A percentile compares a stretch with the other conserved stretches of the same genome.
Conservation (phyloP, 2,888 invertebrate genomes). For the Scelioninae gen. 1 region DNA sequence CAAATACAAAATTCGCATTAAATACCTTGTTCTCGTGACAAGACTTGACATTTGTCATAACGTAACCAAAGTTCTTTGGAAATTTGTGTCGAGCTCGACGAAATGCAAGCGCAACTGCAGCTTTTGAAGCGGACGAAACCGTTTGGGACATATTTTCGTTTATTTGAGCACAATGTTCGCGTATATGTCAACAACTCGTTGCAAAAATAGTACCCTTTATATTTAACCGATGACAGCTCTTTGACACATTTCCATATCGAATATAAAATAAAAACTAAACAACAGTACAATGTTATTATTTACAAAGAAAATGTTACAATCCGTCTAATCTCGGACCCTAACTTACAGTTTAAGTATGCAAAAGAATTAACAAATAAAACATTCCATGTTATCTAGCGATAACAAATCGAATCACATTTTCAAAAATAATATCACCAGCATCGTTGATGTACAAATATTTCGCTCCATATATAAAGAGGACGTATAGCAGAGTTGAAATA, state of each 20-base stretch:
- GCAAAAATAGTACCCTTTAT: neutral
- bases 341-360: slow-evolving; percentile 4
- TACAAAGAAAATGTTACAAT: slow-evolving; percentile 3
- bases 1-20: neutral
- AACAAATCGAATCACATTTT: slow-evolving; percentile 37
- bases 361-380: slow-evolving; percentile 4
- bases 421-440: slow-evolving; percentile 37
- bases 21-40: slow-evolving; percentile 63
- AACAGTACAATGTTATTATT: slow-evolving; percentile 6
- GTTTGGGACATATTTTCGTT: slow-evolving; percentile 47
- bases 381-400: neutral
- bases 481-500: slow-evolving; percentile 4
- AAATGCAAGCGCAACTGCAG: slow-evolving; percentile 79
- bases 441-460: slow-evolving; percentile 33
- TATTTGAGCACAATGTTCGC: neutral
- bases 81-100: slow-evolving; percentile 80
- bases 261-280: neutral
- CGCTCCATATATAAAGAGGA: slow-evolving; percentile 15
- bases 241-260: neutral
- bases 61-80: slow-evolving; percentile 77
- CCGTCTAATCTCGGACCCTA: neutral
- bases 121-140: slow-evolving; percentile 72
- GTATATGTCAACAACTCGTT: neutral
- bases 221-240: neutral
- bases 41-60: slow-evolving; percentile 30